Evolutionary conservation across 2,113 vertebrate genomes (phyloP).

Genomic region (Podocnemis expansa): DNA sequence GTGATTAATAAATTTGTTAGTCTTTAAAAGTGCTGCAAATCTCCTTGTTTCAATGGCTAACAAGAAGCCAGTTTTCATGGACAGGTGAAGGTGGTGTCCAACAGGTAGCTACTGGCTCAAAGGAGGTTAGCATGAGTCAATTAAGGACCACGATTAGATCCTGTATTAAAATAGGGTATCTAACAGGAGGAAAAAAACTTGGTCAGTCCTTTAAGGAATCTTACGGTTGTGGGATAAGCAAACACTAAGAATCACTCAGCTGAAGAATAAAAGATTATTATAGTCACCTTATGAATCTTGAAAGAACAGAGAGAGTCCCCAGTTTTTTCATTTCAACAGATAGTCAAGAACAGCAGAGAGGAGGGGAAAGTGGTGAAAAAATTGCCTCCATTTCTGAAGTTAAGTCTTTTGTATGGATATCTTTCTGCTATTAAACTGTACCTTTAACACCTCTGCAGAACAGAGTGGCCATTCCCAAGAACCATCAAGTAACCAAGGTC

Average conservation of each 20-base stretch:
- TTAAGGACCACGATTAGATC: background rate
- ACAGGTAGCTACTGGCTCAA: background rate
- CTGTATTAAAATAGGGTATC: background rate
- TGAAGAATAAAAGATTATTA: background rate
- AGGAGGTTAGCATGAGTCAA: background rate
- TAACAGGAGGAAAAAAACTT: background rate
- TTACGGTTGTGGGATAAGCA: background rate
- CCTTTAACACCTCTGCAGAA: no score
- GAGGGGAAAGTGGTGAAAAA: background rate
- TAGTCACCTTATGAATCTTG: no score
- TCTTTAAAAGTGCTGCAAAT: no score
- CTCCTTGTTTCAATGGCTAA: background rate
- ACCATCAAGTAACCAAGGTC: no score
- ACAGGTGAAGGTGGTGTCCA: background rate
- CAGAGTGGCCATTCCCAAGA: no score
- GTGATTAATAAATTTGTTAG: no score
- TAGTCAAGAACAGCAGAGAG: background rate
- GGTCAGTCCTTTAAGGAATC: background rate
- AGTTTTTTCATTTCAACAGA: background rate
- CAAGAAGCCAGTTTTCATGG: background rate
- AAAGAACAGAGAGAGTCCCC: background rate
- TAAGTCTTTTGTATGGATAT: background rate
- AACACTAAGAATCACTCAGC: background rate
- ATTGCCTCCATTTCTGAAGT: background rate
- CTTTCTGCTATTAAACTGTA: background rate